These are phyloP conservation scores for Lasioglossum villosulum DNA, from an alignment of 2,888 invertebrate genomes.

Conservation along the genomic window DNA sequence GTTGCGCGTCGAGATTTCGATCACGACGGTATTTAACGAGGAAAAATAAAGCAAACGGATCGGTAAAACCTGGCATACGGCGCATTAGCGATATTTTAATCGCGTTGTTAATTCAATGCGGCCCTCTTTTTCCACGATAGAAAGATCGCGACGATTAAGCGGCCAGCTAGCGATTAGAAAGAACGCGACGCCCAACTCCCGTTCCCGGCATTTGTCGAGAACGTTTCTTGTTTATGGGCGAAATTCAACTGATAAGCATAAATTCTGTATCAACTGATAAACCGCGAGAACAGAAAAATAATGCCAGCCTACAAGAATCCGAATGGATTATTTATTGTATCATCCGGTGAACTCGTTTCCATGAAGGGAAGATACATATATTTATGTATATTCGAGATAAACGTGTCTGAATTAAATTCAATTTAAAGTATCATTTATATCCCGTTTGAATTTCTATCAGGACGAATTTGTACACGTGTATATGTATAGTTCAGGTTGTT, in stretches of 20 bases:
- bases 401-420: background rate
- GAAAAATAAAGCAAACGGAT: slow-evolving; percentile 9
- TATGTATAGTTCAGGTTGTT: background rate
- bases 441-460: background rate
- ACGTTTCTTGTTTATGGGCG: background rate
- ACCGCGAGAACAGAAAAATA: background rate
- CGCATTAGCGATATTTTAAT: slow-evolving; percentile 34
- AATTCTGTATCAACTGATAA: background rate
- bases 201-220: background rate
- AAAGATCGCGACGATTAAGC: slow-evolving; percentile 8
- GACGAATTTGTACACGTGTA: background rate
- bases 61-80: background rate
- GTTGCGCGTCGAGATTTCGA: slow-evolving; percentile 24
- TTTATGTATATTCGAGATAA: background rate
- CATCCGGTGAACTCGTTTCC: background rate
- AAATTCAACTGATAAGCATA: background rate
- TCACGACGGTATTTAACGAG: slow-evolving; percentile 13
- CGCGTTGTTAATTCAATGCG: slow-evolving; percentile 9
- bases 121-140: background rate
- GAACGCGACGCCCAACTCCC: background rate
- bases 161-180: background rate
- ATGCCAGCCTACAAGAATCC: background rate
- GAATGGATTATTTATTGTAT: background rate
- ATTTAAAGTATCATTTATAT: background rate
- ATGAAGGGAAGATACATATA: background rate